Evolutionary conservation across 2,797 vertebrate species (phyloP), one percentile per base, ranked within the genome.

Genomic region (Channallabes apus): DNA sequence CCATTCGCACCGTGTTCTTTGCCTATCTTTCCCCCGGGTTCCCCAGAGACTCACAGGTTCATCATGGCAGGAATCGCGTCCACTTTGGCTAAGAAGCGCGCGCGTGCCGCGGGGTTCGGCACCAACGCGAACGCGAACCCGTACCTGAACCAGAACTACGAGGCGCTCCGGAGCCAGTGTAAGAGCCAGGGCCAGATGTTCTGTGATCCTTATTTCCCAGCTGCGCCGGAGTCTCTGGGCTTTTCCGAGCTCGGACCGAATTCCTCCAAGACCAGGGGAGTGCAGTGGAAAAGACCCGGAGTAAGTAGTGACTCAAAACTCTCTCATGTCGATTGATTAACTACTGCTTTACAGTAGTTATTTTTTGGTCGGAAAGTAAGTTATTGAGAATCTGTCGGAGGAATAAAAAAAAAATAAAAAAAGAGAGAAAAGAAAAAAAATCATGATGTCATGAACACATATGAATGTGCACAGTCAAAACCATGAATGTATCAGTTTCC

Each of bases 221-320:
- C 97, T 64, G 87, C 88, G 0, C 93, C 96, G 3, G 76, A 95
- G 1, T 89, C 96, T 0, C 92, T 99, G 84, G 97, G 98, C 56
- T 98, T 95, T 91, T 95, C 93, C 0, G 97, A 99, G 64, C 90
- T 99, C 91, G 98, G 97, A 7, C 93, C 94, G 0, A 85, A 84
- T 90, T 97, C 97, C 0, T 18, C 4, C 93, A 97, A 98, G 89
- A 94, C 93, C 8, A 94, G 94, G 1, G 97, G 96, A 51, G 92
- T 98, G 86, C 94, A 90, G 86, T 98, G 97, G 97, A 96, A 95
- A 90, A 95, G 96, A 89, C 96, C 96, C 29, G 91, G 93, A 92
- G 96, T 97, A 94, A 90, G 91, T 83, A 46, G 41, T 11, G 41
- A 46, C 41, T 9, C 38, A 0, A 41, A 41, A 41, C 41, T 41